Conservation (phyloP, 2,888 invertebrate species). For the Sacculina carcini region DNA sequence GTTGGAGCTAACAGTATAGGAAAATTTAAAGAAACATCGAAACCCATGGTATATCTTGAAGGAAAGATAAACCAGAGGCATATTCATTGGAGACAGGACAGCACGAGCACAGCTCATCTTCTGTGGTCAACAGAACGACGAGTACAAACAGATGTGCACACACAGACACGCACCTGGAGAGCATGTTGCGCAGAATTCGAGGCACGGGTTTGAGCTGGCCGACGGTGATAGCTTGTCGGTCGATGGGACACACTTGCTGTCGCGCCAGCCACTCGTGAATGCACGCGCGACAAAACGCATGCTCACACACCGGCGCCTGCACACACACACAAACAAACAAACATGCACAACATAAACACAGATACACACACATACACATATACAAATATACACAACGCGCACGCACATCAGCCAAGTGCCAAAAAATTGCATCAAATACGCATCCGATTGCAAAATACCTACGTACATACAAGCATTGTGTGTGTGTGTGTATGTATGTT, state of each 20-base stretch:
- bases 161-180: constrained; percentile 49
- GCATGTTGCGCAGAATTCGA: constrained; percentile 65
- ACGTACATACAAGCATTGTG: background rate
- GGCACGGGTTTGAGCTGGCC: constrained; percentile 73
- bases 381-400: too few species aligned
- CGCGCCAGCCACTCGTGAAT: constrained; percentile 84
- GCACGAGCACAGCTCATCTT: too few species aligned
- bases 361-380: too few species aligned
- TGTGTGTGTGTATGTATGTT: too few species aligned
- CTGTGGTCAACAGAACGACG: too few species aligned
- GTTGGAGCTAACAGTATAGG: too few species aligned
- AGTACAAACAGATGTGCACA: too few species aligned
- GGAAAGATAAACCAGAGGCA: too few species aligned
- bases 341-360: background rate
- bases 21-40: too few species aligned
- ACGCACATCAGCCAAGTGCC: background rate
- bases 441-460: background rate
- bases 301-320: constrained; percentile 81
- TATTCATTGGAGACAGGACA: too few species aligned
- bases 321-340: constrained; percentile 15
- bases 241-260: constrained; percentile 81
- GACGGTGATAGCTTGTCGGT: constrained; percentile 67
- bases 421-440: background rate
- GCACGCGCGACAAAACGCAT: constrained; percentile 79
- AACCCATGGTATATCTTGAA: too few species aligned